phyloP scores from a whole-genome alignment of 2,113 vertebrate genomes.

The Dasyurus viverrinus region DNA sequence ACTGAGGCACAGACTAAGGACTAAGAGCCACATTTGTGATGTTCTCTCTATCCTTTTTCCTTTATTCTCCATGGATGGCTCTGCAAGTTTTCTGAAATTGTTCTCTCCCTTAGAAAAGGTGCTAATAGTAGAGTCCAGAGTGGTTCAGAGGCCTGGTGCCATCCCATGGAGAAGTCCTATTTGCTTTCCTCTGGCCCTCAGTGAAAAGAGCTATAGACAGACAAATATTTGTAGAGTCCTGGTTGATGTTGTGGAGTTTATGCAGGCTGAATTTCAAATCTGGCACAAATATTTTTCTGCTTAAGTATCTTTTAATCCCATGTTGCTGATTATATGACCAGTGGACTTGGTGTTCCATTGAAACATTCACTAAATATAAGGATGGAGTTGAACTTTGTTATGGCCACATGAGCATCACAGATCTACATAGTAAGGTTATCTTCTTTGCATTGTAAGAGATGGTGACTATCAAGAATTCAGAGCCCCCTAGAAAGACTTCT shows the following conservation, averaged over 20 bases:
- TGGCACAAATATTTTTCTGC: accelerated
- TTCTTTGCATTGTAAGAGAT: background rate
- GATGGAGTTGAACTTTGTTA: background rate
- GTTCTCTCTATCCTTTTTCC: background rate
- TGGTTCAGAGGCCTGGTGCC: background rate
- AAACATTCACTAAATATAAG: background rate
- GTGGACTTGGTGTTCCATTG: accelerated
- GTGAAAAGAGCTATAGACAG: background rate
- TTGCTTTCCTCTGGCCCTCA: background rate
- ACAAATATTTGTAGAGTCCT: background rate
- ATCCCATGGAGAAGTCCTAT: background rate
- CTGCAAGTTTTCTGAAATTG: accelerated
- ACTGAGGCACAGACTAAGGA: background rate
- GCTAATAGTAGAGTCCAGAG: background rate
- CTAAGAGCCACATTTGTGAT: background rate
- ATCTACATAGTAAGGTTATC: background rate
- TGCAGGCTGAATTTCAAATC: no score
- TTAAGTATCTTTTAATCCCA: background rate
- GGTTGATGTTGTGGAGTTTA: background rate
- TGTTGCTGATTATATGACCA: background rate
- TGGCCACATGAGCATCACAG: background rate
- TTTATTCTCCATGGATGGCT: accelerated
- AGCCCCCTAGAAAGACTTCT: background rate
- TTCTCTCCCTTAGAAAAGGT: accelerated
- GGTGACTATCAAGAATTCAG: background rate